Evolutionary conservation across 2,113 vertebrate genomes (phyloP), one percentile per base, ranked within the genome.

Genomic region (Ailuropoda melanoleuca): DNA sequence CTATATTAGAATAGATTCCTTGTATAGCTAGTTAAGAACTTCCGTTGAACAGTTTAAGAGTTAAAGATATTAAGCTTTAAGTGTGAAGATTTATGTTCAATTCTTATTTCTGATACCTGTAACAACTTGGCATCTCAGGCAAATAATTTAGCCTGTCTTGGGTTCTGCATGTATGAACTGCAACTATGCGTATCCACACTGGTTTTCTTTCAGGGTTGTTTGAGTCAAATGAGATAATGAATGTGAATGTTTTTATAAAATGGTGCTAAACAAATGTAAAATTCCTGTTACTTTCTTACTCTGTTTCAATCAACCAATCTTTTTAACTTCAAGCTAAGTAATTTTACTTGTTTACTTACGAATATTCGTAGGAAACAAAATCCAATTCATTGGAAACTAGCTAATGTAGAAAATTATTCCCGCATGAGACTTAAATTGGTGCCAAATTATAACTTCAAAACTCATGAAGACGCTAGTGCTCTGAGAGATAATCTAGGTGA

Each of bases 401-500:
- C 99, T 88, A 99, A 99, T 34, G 99, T 99, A 43, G 99, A 99
- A 98, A 99, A 99, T 98, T 99, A 99, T 98, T 99, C 99, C 43
- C 99, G 99, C 68, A 99, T 99, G 99, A 99, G 99, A 97, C 99
- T 99, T 91, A 99, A 99, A 98, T 98, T 99, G 77, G 99, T 99
- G 48, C 99, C 99, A 31, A 99, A 99, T 98, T 99, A 99, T 98
- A 99, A 99, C 98, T 99, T 99, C 97, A 99, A 98, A 96, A 98
- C 98, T 34, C 99, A 99, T 92, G 97, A 98, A 88, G 99, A 99
- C 89, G 99, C 99, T 98, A 99, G 99, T 88, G 99, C 99, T 87
- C 99, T 99, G 93, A 99, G 99, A 97, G 99, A 99, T 98, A 99
- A 99, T 98, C 98, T 99, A 82, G 99, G 99, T 99, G 97, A 99